Percentiles rank a stretch among this genome's conserved stretches.
Evolutionary conservation across 1,140 invertebrate species (phyloP).

Genomic region (Drosophila setifemur): DNA sequence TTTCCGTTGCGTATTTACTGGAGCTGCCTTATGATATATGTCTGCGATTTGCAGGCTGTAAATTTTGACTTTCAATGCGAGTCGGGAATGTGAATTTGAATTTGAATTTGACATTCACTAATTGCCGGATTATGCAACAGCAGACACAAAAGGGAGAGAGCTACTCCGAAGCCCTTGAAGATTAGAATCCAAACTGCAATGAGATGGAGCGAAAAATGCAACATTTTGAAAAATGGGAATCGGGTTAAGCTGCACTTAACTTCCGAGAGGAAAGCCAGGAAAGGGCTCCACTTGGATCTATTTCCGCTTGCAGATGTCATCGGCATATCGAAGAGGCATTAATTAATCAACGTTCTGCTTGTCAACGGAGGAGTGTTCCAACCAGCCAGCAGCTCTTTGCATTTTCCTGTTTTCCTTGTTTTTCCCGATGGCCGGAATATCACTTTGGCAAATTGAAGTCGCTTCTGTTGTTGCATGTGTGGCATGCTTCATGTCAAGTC

Average conservation of each 20-base stretch:
- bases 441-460: constrained; percentile 73
- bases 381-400: constrained; percentile 7
- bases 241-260: constrained; percentile 31
- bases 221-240: constrained; percentile 14
- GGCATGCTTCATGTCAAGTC: constrained; percentile 61
- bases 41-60: constrained; percentile 50
- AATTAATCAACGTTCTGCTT: constrained; percentile 61
- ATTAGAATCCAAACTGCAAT: constrained; percentile 8
- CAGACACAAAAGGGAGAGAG: not conserved
- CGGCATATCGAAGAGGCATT: constrained; percentile 40
- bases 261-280: not conserved
- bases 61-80: constrained; percentile 65
- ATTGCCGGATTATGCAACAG: constrained; percentile 45
- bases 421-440: constrained; percentile 48
- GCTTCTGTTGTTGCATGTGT: constrained; percentile 45
- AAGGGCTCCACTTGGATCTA: constrained; percentile 13
- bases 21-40: constrained; percentile 31
- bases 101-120: constrained; percentile 49
- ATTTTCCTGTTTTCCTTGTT: constrained; percentile 13
- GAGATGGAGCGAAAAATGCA: constrained; percentile 10
- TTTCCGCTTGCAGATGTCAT: constrained; percentile 33
- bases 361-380: constrained; percentile 16
- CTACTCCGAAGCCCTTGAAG: not conserved
- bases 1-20: constrained; percentile 59
- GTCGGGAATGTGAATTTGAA: constrained; percentile 18